Percentiles rank a stretch among this genome's conserved stretches.
Conservation (phyloP, 2,888 invertebrate genomes). For the Eupithecia insigniata region DNA sequence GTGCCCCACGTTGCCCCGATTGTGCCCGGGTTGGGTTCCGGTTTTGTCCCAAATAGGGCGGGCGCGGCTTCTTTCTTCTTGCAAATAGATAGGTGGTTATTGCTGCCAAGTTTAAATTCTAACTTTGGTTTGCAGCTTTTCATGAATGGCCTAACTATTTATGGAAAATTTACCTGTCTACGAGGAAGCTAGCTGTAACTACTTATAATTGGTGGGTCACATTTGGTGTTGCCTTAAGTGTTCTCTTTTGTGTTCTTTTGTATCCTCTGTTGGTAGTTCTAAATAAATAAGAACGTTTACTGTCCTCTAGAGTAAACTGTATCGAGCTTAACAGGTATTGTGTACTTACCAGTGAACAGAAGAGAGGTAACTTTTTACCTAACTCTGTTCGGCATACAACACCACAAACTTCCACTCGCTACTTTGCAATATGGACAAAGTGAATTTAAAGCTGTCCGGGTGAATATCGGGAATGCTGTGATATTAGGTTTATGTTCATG, state of each 20-base stretch:
- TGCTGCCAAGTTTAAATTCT: not conserved
- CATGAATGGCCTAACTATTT: not conserved
- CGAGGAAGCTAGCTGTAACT: too few relatives aligned
- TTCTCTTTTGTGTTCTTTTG: too few relatives aligned
- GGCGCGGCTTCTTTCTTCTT: not conserved
- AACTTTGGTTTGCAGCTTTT: not conserved
- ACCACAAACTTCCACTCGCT: not conserved
- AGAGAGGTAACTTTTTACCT: not conserved
- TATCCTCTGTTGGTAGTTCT: too few relatives aligned
- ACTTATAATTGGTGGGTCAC: too few relatives aligned
- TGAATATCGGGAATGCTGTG: not conserved
- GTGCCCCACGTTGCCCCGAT: slow-evolving; percentile 34
- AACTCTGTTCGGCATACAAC: not conserved
- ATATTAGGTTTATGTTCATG: slow-evolving; percentile 2
- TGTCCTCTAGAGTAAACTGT: too few relatives aligned
- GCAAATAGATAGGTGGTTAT: not conserved
- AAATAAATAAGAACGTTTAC: too few relatives aligned
- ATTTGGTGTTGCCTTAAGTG: too few relatives aligned
- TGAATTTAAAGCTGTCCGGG: slow-evolving; percentile 9
- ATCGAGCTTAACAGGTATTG: not conserved
- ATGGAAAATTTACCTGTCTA: too few relatives aligned
- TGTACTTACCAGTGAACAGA: not conserved
- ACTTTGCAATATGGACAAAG: not conserved
- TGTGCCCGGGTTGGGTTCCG: not conserved
- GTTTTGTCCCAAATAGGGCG: not conserved